Conservation (phyloP, 2,888 invertebrate species). For the Sarcophaga caerulescens region DNA sequence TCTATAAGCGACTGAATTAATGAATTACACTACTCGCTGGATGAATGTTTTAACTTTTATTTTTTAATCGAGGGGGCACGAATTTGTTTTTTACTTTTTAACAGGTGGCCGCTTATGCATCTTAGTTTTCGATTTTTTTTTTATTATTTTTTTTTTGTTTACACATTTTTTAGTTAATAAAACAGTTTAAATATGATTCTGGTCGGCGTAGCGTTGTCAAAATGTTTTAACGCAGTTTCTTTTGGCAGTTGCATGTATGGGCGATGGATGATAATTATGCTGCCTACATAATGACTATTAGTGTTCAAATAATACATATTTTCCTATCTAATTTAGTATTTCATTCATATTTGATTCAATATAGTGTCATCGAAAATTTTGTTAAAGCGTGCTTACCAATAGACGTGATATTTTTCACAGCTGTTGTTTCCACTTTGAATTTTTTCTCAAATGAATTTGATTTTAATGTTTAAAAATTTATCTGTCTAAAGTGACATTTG, state of each 20-base stretch:
- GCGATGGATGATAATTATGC: too few relatives aligned
- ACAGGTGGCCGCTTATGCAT: conserved; percentile 40
- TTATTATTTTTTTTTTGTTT: background rate
- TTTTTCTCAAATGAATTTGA: background rate
- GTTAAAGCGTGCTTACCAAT: conserved; percentile 24
- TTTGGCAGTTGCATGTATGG: conserved; percentile 1
- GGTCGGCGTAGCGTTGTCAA: too few relatives aligned
- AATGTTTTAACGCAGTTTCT: too few relatives aligned
- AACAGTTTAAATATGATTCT: too few relatives aligned
- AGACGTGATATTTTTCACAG: conserved; percentile 25
- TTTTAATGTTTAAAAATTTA: conserved; percentile 39
- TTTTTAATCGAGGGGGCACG: conserved; percentile 11
- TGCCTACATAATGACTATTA: conserved; percentile 51
- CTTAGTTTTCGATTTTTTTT: background rate
- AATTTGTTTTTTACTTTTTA: conserved; percentile 13
- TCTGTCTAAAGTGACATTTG: conserved; percentile 51
- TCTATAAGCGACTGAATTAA: background rate
- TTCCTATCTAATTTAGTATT: conserved; percentile 32
- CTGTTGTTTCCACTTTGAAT: conserved; percentile 2
- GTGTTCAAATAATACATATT: conserved; percentile 14
- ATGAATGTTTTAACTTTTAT: conserved; percentile 39
- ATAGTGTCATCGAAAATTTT: conserved; percentile 52
- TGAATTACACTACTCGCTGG: background rate
- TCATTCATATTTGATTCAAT: conserved; percentile 11
- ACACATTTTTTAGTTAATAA: too few relatives aligned